Evolutionary conservation across 2,888 invertebrate genomes (phyloP).

Genomic region (Gasteruption jaculator): DNA sequence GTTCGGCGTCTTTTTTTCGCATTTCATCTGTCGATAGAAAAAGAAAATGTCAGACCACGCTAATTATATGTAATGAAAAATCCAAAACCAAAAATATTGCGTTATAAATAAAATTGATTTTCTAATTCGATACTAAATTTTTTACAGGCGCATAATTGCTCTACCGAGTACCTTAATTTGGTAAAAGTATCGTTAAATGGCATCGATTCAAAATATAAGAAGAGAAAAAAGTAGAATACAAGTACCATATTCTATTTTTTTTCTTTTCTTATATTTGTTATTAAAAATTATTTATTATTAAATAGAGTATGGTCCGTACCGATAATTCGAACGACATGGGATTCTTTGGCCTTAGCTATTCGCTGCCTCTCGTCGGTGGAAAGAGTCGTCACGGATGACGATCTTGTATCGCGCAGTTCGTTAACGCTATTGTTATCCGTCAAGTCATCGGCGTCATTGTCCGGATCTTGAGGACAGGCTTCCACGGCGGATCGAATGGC

Average conservation of each 20-base stretch:
- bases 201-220: not conserved
- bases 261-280: not conserved
- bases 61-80: too few relatives aligned
- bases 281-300: slow-evolving; percentile 9
- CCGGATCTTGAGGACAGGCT: slow-evolving; percentile 78
- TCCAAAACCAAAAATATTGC: too few relatives aligned
- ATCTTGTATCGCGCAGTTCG: slow-evolving; percentile 37
- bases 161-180: slow-evolving; percentile 5
- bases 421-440: slow-evolving; percentile 35
- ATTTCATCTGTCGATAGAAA: slow-evolving; percentile 64
- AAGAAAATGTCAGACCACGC: slow-evolving; percentile 12
- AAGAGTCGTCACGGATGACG: slow-evolving; percentile 40
- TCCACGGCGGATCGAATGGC: slow-evolving; percentile 82
- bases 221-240: not conserved
- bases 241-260: not conserved
- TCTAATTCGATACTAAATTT: too few relatives aligned
- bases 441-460: slow-evolving; percentile 56
- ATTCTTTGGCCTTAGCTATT: slow-evolving; percentile 71
- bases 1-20: slow-evolving; percentile 82
- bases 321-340: slow-evolving; percentile 75
- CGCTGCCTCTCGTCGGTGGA: slow-evolving; percentile 74
- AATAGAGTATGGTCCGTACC: slow-evolving; percentile 55
- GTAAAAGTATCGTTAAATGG: not conserved
- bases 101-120: too few relatives aligned
- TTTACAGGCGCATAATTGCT: too few relatives aligned